phyloP scores from a whole-genome alignment of 1,140 invertebrate genomes.

The Drosophila equinoxialis region DNA sequence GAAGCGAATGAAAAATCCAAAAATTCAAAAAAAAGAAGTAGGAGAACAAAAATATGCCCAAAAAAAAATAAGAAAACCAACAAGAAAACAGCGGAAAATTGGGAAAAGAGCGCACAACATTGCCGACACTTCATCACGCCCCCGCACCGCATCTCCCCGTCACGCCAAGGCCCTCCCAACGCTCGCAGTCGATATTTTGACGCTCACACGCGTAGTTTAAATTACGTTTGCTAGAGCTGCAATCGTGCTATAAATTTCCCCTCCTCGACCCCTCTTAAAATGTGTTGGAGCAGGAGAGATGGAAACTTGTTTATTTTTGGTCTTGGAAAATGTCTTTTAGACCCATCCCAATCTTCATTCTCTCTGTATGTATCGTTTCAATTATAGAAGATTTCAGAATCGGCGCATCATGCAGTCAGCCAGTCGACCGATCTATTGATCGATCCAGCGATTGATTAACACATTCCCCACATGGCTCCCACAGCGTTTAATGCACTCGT shows the following conservation, averaged over 20 bases:
- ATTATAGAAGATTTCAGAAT: constrained; percentile 54
- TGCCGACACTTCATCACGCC: constrained; percentile 67
- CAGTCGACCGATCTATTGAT: constrained; percentile 40
- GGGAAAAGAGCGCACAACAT: constrained; percentile 45
- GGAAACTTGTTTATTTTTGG: constrained; percentile 51
- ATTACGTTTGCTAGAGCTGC: constrained; percentile 55
- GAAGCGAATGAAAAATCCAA: constrained; percentile 37
- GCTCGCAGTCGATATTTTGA: background rate
- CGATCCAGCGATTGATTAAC: constrained; percentile 63
- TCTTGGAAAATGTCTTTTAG: constrained; percentile 46
- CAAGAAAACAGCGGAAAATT: constrained; percentile 55
- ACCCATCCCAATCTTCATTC: constrained; percentile 19
- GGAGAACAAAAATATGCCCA: constrained; percentile 14
- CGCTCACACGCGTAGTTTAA: constrained; percentile 79
- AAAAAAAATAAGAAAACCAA: constrained; percentile 6
- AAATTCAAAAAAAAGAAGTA: constrained; percentile 22
- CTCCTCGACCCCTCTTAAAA: background rate
- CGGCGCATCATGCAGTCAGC: constrained; percentile 59
- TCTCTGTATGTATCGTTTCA: constrained; percentile 65
- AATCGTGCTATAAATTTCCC: constrained; percentile 71
- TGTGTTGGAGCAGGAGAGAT: background rate
- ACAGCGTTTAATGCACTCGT: constrained; percentile 31
- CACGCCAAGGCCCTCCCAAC: background rate
- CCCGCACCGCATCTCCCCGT: background rate
- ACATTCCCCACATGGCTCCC: constrained; percentile 52